A percentile compares a stretch with the other conserved stretches of the same genome.
Conservation (phyloP, 2,888 invertebrate species). For the Synergus gifuensis region DNA sequence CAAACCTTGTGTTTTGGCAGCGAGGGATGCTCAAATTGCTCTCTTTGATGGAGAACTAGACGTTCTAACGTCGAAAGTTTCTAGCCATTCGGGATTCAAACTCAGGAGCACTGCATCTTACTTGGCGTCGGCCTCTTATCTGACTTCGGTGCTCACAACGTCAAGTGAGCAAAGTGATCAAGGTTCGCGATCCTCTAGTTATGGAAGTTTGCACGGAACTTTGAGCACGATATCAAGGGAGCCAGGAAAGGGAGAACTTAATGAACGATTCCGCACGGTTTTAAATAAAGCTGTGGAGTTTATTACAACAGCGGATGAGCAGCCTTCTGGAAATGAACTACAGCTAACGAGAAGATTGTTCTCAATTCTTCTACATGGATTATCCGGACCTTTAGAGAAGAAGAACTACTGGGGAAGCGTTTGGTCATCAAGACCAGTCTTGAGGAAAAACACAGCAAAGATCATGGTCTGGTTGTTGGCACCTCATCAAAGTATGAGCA, state of each 20-base stretch:
- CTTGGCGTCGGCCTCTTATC: constrained; percentile 71
- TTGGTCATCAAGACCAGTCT: constrained; percentile 73
- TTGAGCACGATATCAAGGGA: constrained; percentile 62
- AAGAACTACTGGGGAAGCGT: constrained; percentile 72
- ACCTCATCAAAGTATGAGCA: constrained; percentile 77
- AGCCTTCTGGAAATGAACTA: constrained; percentile 70
- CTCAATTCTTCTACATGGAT: constrained; percentile 78
- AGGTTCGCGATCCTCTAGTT: constrained; percentile 72
- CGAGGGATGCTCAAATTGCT: constrained; percentile 80
- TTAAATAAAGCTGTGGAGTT: constrained; percentile 80
- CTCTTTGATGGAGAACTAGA: constrained; percentile 81
- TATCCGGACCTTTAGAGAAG: constrained; percentile 70
- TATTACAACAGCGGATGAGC: constrained; percentile 73
- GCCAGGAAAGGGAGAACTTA: constrained; percentile 77
- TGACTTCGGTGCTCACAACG: constrained; percentile 73
- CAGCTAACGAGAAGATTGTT: constrained; percentile 79
- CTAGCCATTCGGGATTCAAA: constrained; percentile 71
- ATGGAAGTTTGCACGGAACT: constrained; percentile 66
- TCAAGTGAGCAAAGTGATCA: constrained; percentile 76
- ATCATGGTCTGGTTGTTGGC: constrained; percentile 78
- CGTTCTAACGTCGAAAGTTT: constrained; percentile 75
- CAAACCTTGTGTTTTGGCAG: constrained; percentile 73
- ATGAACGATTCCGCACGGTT: constrained; percentile 79
- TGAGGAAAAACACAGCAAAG: constrained; percentile 77
- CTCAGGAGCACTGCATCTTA: constrained; percentile 74